A percentile compares a stretch with the other conserved stretches of the same genome.
These are phyloP conservation scores for Patiria miniata DNA, from an alignment of 35 echinoderm and acorn worm species.

Conservation along the genomic window DNA sequence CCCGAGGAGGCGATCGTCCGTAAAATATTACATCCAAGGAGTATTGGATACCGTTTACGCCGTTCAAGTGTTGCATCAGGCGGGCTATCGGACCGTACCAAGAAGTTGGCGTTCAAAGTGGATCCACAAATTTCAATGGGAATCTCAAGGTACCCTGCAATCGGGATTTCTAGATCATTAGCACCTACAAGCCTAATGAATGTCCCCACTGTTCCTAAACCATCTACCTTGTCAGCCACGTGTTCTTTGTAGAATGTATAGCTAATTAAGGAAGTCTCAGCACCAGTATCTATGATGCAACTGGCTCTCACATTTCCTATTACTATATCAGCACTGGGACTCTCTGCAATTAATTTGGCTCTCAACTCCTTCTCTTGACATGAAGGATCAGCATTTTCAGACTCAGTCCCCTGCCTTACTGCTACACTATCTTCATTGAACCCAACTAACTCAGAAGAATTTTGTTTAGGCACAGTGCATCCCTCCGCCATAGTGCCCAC, in stretches of 20 bases:
- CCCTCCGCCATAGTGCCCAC: not conserved
- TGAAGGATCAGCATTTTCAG: conserved; percentile 16
- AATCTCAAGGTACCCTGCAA: conserved; percentile 56
- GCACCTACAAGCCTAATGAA: conserved; percentile 48
- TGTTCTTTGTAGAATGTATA: conserved; percentile 36
- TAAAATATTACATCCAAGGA: conserved; percentile 39
- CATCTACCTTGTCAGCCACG: conserved; percentile 18
- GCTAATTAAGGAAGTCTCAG: conserved; percentile 59
- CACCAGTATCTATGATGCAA: conserved; percentile 63
- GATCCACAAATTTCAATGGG: not conserved
- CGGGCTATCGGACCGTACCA: not conserved
- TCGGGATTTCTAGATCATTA: conserved; percentile 25
- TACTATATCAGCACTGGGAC: conserved; percentile 42
- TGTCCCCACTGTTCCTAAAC: not conserved
- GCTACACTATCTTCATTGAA: conserved; percentile 6
- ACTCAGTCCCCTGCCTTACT: not conserved
- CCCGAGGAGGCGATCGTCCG: not conserved
- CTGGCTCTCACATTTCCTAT: conserved; percentile 38
- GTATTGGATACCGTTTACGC: not conserved
- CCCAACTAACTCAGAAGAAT: not conserved
- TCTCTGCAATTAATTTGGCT: conserved; percentile 17
- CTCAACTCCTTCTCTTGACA: not conserved
- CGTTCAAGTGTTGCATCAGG: not conserved
- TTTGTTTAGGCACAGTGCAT: not conserved
- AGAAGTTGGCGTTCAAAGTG: not conserved